These are phyloP conservation scores for Atta cephalotes DNA, from an alignment of 1,140 invertebrate species.

Conservation along the genomic window DNA sequence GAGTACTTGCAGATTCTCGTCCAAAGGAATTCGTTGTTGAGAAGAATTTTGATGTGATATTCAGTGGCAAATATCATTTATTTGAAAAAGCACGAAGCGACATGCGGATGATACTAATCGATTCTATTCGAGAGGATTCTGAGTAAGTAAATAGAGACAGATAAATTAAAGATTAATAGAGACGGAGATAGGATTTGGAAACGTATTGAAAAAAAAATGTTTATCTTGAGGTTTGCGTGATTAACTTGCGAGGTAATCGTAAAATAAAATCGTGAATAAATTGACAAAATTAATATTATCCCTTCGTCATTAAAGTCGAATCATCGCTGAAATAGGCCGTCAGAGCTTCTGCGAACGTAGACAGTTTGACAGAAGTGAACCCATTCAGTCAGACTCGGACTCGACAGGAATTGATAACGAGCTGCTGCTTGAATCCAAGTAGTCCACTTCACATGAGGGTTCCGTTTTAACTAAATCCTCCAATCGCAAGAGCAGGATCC, in stretches of 20 bases:
- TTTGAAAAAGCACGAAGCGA: slow-evolving; percentile 2
- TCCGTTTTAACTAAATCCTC: slow-evolving; percentile 22
- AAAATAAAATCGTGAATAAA: slow-evolving; percentile 11
- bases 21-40: background rate
- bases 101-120: slow-evolving; percentile 16
- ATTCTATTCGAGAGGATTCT: slow-evolving; percentile 28
- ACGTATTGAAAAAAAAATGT: background rate
- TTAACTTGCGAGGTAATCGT: background rate
- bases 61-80: slow-evolving; percentile 29
- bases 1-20: background rate
- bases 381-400: slow-evolving; percentile 51
- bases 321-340: background rate
- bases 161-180: no score
- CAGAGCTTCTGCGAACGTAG: slow-evolving; percentile 5
- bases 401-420: slow-evolving; percentile 55
- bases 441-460: slow-evolving; percentile 5
- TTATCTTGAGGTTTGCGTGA: background rate
- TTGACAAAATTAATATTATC: slow-evolving; percentile 34
- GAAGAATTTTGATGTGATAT: slow-evolving; percentile 20
- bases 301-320: background rate
- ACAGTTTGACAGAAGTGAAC: slow-evolving; percentile 52
- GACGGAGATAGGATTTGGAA: background rate
- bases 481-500: slow-evolving; percentile 22
- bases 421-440: slow-evolving; percentile 50
- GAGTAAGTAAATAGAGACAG: background rate